A percentile compares a stretch with the other conserved stretches of the same genome.
Evolutionary conservation across 2,113 vertebrate genomes (phyloP).

Genomic region (Corydoras maculifer): DNA sequence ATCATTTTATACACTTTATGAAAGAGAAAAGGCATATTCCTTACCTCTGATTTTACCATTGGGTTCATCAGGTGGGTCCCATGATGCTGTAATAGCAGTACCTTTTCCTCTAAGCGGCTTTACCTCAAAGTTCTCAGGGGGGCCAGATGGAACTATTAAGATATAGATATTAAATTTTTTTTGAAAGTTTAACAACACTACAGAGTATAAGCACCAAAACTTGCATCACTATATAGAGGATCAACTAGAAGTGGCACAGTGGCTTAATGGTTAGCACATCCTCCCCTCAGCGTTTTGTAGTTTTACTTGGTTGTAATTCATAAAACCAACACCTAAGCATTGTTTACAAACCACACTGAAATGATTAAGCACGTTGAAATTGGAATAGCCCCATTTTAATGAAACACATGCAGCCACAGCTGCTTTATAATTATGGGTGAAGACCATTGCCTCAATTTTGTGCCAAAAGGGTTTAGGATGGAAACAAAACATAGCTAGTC

Average conservation of each 20-base stretch:
- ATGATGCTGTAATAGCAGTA: conserved; percentile 82
- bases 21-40: not conserved
- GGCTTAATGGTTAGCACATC: too few relatives aligned
- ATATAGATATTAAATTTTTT: conserved; percentile 19
- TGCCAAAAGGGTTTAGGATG: not conserved
- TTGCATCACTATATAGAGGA: not conserved
- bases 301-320: too few relatives aligned
- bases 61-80: conserved; percentile 84
- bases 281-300: too few relatives aligned
- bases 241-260: too few relatives aligned
- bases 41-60: conserved; percentile 90
- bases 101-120: conserved; percentile 81
- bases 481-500: conserved; percentile 45
- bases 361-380: too few relatives aligned
- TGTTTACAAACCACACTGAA: too few relatives aligned
- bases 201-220: not conserved
- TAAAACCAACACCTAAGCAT: too few relatives aligned
- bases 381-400: too few relatives aligned
- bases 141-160: conserved; percentile 77
- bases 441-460: too few relatives aligned
- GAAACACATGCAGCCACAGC: too few relatives aligned
- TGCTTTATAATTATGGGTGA: too few relatives aligned
- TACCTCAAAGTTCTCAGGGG: conserved; percentile 89
- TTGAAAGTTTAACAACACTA: conserved; percentile 14
- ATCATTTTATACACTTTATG: too few relatives aligned